phyloP scores from a whole-genome alignment of 2,113 vertebrate genomes.

The Seriola rivoliana region DNA sequence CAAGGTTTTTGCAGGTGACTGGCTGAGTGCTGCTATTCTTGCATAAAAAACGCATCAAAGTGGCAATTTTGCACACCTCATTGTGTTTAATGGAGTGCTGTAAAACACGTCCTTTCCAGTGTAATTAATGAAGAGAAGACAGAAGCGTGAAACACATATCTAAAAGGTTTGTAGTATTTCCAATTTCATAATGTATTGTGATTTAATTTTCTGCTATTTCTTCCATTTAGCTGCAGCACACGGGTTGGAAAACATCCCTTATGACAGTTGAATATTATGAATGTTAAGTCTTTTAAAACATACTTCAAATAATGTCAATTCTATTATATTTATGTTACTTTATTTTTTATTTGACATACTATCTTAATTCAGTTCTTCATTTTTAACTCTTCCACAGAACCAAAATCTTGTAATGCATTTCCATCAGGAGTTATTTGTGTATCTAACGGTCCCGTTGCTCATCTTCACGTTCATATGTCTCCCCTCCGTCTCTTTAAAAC shows the following conservation, averaged over 20 bases:
- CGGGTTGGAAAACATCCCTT: not conserved
- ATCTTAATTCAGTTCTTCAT: not conserved
- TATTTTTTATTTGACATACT: not conserved
- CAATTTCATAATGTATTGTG: constrained; percentile 41
- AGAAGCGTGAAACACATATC: constrained; percentile 48
- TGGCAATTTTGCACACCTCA: constrained; percentile 67
- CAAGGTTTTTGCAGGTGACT: constrained; percentile 55
- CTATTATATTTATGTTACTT: not conserved
- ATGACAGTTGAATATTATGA: constrained; percentile 14
- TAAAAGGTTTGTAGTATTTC: constrained; percentile 38
- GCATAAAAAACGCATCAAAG: constrained; percentile 58
- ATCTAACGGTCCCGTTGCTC: not conserved
- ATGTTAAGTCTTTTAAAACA: constrained; percentile 4
- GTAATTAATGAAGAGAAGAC: constrained; percentile 70
- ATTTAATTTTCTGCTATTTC: constrained; percentile 54
- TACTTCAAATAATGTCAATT: not conserved
- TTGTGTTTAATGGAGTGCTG: constrained; percentile 72
- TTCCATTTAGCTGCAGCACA: constrained; percentile 27
- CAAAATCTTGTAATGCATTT: not conserved
- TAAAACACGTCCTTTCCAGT: constrained; percentile 68
- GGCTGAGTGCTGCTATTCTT: constrained; percentile 42
- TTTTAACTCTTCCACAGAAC: not conserved
- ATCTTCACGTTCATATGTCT: not conserved
- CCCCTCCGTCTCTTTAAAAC: constrained; percentile 11
- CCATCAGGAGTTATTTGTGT: not conserved